Evolutionary conservation across 2,113 vertebrate species (phyloP).

Genomic region (Sturnira hondurensis): DNA sequence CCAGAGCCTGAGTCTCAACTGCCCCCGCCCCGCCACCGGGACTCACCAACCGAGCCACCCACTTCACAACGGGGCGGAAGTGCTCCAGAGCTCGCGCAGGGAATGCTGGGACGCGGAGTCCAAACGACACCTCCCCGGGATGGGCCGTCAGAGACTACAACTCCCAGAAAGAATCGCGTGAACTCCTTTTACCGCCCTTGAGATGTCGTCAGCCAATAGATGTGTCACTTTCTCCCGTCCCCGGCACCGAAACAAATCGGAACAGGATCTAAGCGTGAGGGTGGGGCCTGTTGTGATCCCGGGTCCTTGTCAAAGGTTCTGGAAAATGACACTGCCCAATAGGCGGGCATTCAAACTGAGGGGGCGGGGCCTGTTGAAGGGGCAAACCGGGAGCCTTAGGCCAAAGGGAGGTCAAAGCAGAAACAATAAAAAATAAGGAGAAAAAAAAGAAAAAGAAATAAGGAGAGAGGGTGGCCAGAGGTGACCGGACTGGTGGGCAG

Average conservation of each 20-base stretch:
- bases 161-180: conserved; percentile 52
- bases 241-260: conserved; percentile 24
- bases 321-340: neutral
- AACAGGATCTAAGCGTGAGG: neutral
- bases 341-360: neutral
- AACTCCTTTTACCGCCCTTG: neutral
- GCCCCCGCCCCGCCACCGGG: conserved; percentile 65
- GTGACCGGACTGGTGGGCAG: neutral
- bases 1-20: conserved; percentile 41
- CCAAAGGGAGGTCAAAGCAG: fast-evolving
- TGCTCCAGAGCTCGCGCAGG: conserved; percentile 47
- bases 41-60: conserved; percentile 75
- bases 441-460: neutral
- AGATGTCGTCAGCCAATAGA: conserved; percentile 15
- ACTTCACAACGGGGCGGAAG: conserved; percentile 75
- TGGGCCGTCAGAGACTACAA: conserved; percentile 15
- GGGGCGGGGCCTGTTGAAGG: neutral
- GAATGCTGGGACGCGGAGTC: conserved; percentile 70
- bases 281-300: neutral
- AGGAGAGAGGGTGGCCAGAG: neutral
- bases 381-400: fast-evolving
- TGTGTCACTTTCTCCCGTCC: neutral
- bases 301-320: neutral
- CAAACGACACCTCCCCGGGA: conserved; percentile 27
- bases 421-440: neutral